A percentile compares a stretch with the other conserved stretches of the same genome.
Evolutionary conservation across 2,113 vertebrate species (phyloP).

Genomic region (Garra rufa): DNA sequence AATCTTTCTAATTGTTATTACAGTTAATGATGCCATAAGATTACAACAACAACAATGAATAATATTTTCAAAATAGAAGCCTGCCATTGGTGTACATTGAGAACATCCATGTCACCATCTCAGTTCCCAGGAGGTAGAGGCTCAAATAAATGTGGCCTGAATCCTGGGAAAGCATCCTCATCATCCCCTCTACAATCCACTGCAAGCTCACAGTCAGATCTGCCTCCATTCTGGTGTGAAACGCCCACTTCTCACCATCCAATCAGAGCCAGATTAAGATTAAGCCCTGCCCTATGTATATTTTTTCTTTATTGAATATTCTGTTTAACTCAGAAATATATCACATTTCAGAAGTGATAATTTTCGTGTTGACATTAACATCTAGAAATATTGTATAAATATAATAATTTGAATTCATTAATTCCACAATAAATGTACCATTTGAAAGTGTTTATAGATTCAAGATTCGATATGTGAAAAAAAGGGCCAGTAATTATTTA

Average conservation of each 20-base stretch:
- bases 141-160: slow-evolving; percentile 3
- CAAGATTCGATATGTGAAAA: too few relatives aligned
- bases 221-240: background rate
- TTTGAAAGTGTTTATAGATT: too few relatives aligned
- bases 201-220: background rate
- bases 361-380: background rate
- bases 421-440: too few relatives aligned
- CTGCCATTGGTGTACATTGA: background rate
- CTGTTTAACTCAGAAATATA: background rate
- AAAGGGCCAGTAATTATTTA: too few relatives aligned
- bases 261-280: background rate
- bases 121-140: slow-evolving; percentile 7
- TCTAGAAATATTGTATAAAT: background rate
- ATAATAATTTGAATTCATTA: too few relatives aligned
- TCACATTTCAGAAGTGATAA: background rate
- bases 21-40: background rate
- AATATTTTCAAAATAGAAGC: background rate
- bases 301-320: background rate
- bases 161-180: background rate
- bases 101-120: slow-evolving; percentile 11
- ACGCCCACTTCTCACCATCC: slow-evolving; percentile 23
- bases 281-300: background rate
- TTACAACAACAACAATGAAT: background rate
- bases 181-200: background rate
- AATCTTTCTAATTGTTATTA: background rate